phyloP scores from a whole-genome alignment of 2,113 vertebrate species.

The Tympanuchus pallidicinctus region DNA sequence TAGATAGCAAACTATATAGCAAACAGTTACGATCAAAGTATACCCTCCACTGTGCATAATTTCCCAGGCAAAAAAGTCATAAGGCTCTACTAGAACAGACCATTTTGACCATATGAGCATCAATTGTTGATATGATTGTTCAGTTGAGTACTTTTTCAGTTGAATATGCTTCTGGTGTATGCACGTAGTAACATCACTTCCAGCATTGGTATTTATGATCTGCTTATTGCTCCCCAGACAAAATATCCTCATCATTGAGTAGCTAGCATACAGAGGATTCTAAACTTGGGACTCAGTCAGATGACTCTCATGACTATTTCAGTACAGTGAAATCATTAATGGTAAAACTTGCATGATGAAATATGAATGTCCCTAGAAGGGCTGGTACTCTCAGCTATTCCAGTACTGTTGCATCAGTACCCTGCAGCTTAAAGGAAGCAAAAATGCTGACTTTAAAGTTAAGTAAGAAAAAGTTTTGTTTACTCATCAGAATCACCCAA shows the following conservation, averaged over 20 bases:
- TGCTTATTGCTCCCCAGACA: not conserved
- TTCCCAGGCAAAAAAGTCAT: not conserved
- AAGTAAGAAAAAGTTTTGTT: not conserved
- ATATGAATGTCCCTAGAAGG: not conserved
- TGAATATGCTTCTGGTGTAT: not conserved
- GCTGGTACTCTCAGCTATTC: not conserved
- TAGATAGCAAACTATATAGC: not conserved
- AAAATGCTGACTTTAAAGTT: not conserved
- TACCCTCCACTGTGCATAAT: not conserved
- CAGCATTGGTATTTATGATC: not conserved
- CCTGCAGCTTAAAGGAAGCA: not conserved
- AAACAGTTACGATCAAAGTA: not conserved
- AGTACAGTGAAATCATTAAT: not conserved
- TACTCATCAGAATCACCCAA: not conserved
- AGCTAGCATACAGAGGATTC: not conserved
- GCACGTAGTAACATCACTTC: not conserved
- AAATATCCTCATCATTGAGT: not conserved
- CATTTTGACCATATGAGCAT: not conserved
- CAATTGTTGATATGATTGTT: not conserved
- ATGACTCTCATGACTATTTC: not conserved
- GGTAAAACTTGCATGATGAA: not conserved
- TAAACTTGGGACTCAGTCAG: not conserved
- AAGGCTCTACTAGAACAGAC: not conserved
- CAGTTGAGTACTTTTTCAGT: not conserved
- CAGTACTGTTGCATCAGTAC: fast-evolving